Evolutionary conservation across 2,888 invertebrate species (phyloP), one percentile per base, ranked within the genome.

Genomic region (Eilema depressum): DNA sequence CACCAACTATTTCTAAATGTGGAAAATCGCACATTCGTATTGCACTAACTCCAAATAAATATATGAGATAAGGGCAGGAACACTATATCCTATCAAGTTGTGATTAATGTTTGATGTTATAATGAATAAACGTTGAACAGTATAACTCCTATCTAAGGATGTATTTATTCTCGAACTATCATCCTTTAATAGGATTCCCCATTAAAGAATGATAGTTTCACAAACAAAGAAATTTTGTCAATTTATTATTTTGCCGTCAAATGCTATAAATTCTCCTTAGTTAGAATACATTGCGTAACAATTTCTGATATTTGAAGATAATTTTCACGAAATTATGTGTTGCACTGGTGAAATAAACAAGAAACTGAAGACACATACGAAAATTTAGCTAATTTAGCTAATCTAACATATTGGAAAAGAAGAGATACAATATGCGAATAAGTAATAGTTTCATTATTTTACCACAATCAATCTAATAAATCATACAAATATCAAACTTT

Each of bases 281-380:
- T n/a, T 30, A 30, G 30, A 7, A 30, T 30, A 7, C 30, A 30
- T 30, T 30, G 30, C 30, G 30, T 30, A 4, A 37, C 10, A 41
- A 41, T 4, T 5, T 14, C 41, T 41, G 3, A 41, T 41, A 47
- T 47, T 20, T 20, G 20, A 20, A 20, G 0, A 47, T 47, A 20
- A 20, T 17, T 7, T 5, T 20, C 53, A n/a, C n/a, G 0, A 53
- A n/a, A n/a, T 47, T 20, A 47, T 47, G 20, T 47, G 47, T 47
- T 53, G n/a, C 53, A 53, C n/a, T 53, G n/a, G 53, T 53, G 53
- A n/a, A n/a, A 53, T 53, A n/a, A 47, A 53, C 53, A n/a, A n/a
- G n/a, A 53, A 53, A 53, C 53, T 53, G n/a, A 53, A 53, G 53
- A n/a, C 53, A 20, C 47, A 53, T 53, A 47, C 5, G 53, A 53